A percentile compares a stretch with the other conserved stretches of the same genome.
Conservation (phyloP, 1,140 invertebrate species). For the Harlomillsia oculata region DNA sequence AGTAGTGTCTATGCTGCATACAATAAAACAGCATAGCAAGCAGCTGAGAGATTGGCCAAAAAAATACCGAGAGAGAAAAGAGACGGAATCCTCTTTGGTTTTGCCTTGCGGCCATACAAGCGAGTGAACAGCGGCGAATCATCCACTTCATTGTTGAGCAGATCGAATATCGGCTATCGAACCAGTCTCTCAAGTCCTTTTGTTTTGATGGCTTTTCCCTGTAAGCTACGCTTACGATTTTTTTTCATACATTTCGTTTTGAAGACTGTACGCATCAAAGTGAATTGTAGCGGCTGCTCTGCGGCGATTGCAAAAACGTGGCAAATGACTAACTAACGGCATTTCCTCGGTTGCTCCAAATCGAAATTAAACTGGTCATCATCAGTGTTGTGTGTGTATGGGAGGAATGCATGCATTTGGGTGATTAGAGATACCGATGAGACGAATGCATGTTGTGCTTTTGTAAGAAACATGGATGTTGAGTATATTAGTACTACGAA, state of each 20-base stretch:
- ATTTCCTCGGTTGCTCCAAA: background rate
- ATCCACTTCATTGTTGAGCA: slow-evolving; percentile 12
- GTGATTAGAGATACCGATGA: too few relatives aligned
- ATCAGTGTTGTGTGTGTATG: slow-evolving; percentile 3
- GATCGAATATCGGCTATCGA: slow-evolving; percentile 14
- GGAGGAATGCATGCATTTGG: too few relatives aligned
- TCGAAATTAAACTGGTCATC: background rate
- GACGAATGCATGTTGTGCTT: too few relatives aligned
- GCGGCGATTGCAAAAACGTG: too few relatives aligned
- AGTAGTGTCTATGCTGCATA: background rate
- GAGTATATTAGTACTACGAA: too few relatives aligned
- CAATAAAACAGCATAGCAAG: background rate
- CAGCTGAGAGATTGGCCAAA: background rate
- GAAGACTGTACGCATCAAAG: too few relatives aligned
- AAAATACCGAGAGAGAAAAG: background rate
- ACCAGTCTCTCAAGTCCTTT: too few relatives aligned
- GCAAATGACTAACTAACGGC: too few relatives aligned
- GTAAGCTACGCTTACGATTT: slow-evolving; percentile 5
- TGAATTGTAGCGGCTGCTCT: too few relatives aligned
- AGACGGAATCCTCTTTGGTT: background rate
- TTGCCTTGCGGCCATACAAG: slow-evolving; percentile 5
- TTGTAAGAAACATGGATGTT: too few relatives aligned
- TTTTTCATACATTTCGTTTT: slow-evolving; percentile 4
- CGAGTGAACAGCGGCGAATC: too few relatives aligned
- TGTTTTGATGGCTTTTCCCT: slow-evolving; percentile 8